Conservation (phyloP, 2,113 vertebrate species). For the Bungarus multicinctus region DNA sequence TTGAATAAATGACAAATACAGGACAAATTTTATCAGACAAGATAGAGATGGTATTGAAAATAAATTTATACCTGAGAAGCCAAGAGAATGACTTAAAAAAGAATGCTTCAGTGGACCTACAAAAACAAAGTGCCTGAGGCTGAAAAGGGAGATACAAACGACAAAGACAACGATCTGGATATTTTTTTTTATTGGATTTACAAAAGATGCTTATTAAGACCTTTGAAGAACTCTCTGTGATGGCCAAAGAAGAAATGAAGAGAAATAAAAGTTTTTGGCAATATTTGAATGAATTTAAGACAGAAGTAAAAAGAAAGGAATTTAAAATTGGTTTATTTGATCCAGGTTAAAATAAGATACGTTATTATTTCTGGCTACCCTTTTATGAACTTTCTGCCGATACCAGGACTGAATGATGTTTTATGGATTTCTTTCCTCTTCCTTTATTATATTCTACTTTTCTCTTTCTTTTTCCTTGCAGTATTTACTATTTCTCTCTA, state of each 20-base stretch:
- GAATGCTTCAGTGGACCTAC: background rate
- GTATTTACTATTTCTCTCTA: background rate
- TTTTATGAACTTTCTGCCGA: background rate
- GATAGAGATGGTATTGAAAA: background rate
- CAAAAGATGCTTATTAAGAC: background rate
- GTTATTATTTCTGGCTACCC: background rate
- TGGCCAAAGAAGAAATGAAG: background rate
- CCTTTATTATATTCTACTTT: background rate
- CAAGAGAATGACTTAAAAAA: background rate
- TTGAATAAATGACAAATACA: background rate
- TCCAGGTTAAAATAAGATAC: background rate
- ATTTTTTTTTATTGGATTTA: background rate
- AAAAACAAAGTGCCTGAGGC: background rate
- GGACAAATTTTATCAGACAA: background rate
- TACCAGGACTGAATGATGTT: background rate
- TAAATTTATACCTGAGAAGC: background rate
- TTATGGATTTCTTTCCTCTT: background rate
- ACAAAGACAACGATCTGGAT: background rate
- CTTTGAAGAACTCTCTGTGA: background rate
- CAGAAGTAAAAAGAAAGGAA: background rate
- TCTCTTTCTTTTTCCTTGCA: background rate
- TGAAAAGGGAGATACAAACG: background rate
- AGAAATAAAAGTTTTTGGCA: background rate
- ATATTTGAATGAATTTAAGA: background rate
- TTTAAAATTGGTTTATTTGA: background rate